Base-by-base conservation (phyloP, 2,888 invertebrate species). In the Plemyria rubiginata region DNA sequence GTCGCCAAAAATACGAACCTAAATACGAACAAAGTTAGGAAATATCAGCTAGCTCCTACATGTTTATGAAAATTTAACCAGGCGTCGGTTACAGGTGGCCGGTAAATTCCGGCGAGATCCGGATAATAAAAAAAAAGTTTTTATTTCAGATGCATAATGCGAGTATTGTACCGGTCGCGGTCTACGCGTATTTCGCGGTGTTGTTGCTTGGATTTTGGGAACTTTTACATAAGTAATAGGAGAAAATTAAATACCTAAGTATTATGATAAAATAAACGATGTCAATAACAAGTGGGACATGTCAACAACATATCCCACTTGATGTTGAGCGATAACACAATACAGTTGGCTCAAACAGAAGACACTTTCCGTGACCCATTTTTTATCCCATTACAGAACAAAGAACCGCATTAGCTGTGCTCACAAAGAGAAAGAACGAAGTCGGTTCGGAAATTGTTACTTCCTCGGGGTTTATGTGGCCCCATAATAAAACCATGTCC, bases 21-120 rank as follows among this genome's bases (percentile, higher is more conserved):
- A 22, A 22, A 22, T 22, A 22, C 0, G 9, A 16, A 45, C 12
- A n/a, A 15, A n/a, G 43, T 64, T 50, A 28, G 45, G 50, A 49
- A 29, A 28, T 28, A 7, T 40, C 32, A 7, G 13, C 46, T n/a
- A 22, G 22, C 65, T 65, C 54, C 28, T 46, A 22, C 16, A 8
- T 15, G 70, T 77, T 75, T 77, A 83, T 87, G 85, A 85, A 87
- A 87, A 85, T 87, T 84, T 86, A 77, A 86, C 78, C 75, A 75
- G 68, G 68, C 68, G 38, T 66, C 75, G 74, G 78, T 84, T 84
- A 88, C 88, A 87, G 88, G 88, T 88, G 87, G 88, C 81, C 84
- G 84, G 84, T 87, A 84, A 83, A 84, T 83, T 82, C 82, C 74
- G 73, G 74, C 67, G 68, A 65, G 65, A 72, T 63, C 81, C 82